Evolutionary conservation across 2,113 vertebrate species (phyloP).

Genomic region (Hylia prasina): DNA sequence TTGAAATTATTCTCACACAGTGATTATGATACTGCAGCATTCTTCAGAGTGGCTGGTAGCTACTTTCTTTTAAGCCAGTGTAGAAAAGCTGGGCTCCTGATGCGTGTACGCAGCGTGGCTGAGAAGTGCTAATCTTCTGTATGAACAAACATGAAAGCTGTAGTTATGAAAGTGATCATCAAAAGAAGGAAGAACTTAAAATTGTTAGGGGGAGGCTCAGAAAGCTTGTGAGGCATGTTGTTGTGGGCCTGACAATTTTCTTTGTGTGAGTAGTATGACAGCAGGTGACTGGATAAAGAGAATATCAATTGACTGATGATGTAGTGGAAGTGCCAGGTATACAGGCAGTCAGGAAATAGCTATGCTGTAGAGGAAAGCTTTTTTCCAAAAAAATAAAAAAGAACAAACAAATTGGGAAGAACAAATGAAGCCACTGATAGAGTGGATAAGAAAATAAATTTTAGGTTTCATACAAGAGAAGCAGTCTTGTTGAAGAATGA

Average conservation of each 20-base stretch:
- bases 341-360: not conserved
- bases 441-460: not conserved
- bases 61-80: not conserved
- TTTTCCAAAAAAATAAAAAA: not conserved
- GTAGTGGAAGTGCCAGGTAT: not conserved
- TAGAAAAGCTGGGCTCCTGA: not conserved
- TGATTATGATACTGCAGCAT: not conserved
- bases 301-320: not conserved
- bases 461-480: not conserved
- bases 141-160: slow-evolving; percentile 42
- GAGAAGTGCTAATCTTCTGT: slow-evolving; percentile 21
- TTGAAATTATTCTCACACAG: not conserved
- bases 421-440: not conserved
- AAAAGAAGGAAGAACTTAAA: not conserved
- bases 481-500: not conserved
- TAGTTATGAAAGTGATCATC: slow-evolving; percentile 11
- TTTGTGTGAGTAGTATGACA: not conserved
- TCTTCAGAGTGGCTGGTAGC: not conserved
- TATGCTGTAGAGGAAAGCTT: not conserved
- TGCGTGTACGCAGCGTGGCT: not conserved
- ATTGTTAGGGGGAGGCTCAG: not conserved
- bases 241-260: not conserved
- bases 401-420: not conserved
- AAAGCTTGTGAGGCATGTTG: not conserved
- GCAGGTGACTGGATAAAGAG: slow-evolving; percentile 15